phyloP scores from a whole-genome alignment of 2,797 vertebrate genomes.

The Falco novaeseelandiae region DNA sequence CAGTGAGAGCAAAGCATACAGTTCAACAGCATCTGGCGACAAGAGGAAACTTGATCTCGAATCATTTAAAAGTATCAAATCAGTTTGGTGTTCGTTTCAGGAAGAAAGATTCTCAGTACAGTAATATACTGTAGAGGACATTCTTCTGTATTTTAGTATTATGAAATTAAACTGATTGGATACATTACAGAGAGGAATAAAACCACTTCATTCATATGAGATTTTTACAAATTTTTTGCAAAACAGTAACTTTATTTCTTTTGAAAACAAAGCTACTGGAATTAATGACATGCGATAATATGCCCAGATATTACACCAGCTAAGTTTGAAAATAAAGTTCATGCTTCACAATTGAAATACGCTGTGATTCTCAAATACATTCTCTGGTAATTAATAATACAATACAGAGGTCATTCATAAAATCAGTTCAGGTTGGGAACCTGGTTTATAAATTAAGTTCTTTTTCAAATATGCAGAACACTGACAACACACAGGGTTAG shows the following conservation, averaged over 20 bases:
- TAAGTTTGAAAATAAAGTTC: constrained; percentile 43
- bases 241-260: constrained; percentile 58
- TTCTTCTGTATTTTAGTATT: neutral
- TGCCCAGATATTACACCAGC: neutral
- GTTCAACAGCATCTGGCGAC: constrained; percentile 37
- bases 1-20: constrained; percentile 47
- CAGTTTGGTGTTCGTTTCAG: constrained; percentile 52
- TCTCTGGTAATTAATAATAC: constrained; percentile 64
- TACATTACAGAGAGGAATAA: constrained; percentile 2
- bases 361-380: constrained; percentile 59
- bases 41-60: constrained; percentile 4
- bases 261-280: constrained; percentile 62
- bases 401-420: constrained; percentile 70
- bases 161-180: neutral
- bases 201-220: neutral
- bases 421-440: constrained; percentile 59
- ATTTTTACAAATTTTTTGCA: neutral
- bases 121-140: constrained; percentile 61
- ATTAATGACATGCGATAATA: constrained; percentile 63
- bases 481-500: constrained; percentile 41
- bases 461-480: constrained; percentile 64
- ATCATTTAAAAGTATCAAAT: constrained; percentile 30
- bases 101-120: constrained; percentile 46
- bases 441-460: constrained; percentile 61
- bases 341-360: constrained; percentile 58